phyloP scores from a whole-genome alignment of 2,797 vertebrate species.

The Gephyroberyx darwinii region DNA sequence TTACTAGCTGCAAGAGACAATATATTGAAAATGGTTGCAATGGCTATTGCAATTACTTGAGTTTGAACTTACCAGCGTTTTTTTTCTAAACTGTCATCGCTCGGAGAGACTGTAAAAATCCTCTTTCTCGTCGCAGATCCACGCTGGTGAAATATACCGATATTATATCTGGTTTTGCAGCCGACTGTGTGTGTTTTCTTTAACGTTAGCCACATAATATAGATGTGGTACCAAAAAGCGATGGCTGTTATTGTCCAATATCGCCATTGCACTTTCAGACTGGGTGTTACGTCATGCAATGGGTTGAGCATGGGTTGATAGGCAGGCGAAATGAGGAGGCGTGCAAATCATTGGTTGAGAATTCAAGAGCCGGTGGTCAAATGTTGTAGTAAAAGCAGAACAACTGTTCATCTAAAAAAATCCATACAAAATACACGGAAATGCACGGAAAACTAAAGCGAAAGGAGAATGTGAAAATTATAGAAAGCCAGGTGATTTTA shows the following conservation, averaged over 20 bases:
- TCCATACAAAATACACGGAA: neutral
- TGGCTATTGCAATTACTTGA: conserved; percentile 23
- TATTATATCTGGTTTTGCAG: conserved; percentile 42
- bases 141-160: conserved; percentile 47
- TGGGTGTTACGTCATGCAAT: conserved; percentile 78
- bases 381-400: conserved; percentile 19
- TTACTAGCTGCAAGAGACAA: conserved; percentile 30
- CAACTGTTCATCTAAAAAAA: conserved; percentile 5
- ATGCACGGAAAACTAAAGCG: no score
- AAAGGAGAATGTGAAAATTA: no score
- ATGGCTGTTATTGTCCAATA: conserved; percentile 80
- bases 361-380: conserved; percentile 36
- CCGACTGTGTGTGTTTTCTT: conserved; percentile 53
- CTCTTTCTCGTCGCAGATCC: conserved; percentile 52
- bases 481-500: no score
- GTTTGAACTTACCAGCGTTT: conserved; percentile 71
- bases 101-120: conserved; percentile 42
- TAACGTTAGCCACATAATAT: conserved; percentile 72
- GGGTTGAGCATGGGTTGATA: conserved; percentile 64
- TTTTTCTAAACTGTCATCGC: conserved; percentile 74
- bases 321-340: conserved; percentile 65
- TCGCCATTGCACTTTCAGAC: conserved; percentile 82
- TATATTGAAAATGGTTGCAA: conserved; percentile 21
- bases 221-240: conserved; percentile 69
- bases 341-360: conserved; percentile 50